Evolutionary conservation across 2,888 invertebrate genomes (phyloP).

Genomic region (Nomada goodeniana): DNA sequence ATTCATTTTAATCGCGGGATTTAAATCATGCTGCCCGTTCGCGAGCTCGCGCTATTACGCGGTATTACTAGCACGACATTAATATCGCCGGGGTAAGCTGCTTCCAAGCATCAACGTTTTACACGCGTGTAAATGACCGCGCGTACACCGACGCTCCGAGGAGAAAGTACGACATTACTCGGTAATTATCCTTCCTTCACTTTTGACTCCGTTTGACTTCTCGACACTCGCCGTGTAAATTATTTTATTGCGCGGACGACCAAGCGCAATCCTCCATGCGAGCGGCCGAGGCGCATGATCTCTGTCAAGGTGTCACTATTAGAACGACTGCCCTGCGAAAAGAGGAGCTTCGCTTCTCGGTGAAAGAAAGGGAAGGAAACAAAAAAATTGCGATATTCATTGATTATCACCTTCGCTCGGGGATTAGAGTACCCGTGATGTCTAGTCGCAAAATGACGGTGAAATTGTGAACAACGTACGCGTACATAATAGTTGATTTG

Average conservation of each 20-base stretch:
- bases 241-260: slow-evolving; percentile 47
- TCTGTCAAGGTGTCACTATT: slow-evolving; percentile 10
- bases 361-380: not conserved
- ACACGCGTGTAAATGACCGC: slow-evolving; percentile 63
- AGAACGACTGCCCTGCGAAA: not conserved
- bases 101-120: slow-evolving; percentile 62
- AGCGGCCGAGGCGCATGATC: not conserved
- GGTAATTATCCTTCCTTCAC: slow-evolving; percentile 67
- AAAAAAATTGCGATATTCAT: not conserved
- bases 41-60: slow-evolving; percentile 45
- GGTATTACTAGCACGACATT: slow-evolving; percentile 63
- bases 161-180: slow-evolving; percentile 69
- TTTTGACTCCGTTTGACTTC: slow-evolving; percentile 66
- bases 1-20: slow-evolving; percentile 56
- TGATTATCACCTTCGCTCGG: not conserved
- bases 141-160: slow-evolving; percentile 47
- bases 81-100: slow-evolving; percentile 55
- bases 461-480: too few relatives aligned
- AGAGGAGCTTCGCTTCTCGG: not conserved
- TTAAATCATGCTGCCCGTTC: slow-evolving; percentile 54
- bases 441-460: too few relatives aligned
- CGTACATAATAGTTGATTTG: too few relatives aligned
- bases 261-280: not conserved
- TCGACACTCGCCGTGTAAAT: slow-evolving; percentile 60
- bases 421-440: too few relatives aligned